phyloP scores from a whole-genome alignment of 2,888 invertebrate species.

The Ceraclea dissimilis region DNA sequence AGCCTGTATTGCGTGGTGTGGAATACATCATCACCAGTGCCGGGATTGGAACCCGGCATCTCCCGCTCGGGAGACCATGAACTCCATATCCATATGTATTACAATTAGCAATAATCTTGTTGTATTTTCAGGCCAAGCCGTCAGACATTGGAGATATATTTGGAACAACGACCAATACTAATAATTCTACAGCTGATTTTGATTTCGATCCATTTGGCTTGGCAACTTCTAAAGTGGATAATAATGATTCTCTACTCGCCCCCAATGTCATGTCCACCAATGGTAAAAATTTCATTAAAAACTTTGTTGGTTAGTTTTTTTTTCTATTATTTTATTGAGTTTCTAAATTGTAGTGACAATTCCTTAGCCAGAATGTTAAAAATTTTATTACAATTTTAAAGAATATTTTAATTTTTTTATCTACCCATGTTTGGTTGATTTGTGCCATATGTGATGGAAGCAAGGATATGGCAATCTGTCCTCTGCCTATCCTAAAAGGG shows the following conservation, averaged over 20 bases:
- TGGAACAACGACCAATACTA: slow-evolving; percentile 27
- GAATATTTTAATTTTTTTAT: neutral
- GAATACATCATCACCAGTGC: too few relatives aligned
- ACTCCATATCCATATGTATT: too few relatives aligned
- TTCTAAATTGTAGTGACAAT: neutral
- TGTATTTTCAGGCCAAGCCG: slow-evolving; percentile 30
- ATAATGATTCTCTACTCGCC: slow-evolving; percentile 33
- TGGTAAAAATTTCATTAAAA: slow-evolving; percentile 9
- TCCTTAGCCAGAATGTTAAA: neutral
- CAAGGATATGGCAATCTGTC: too few relatives aligned
- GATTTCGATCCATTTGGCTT: slow-evolving; percentile 63
- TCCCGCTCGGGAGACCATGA: too few relatives aligned
- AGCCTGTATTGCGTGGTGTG: too few relatives aligned
- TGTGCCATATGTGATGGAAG: slow-evolving; percentile 27
- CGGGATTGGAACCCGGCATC: too few relatives aligned
- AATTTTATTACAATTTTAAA: neutral
- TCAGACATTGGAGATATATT: slow-evolving; percentile 24
- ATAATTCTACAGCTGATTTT: slow-evolving; percentile 27
- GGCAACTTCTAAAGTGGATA: slow-evolving; percentile 41
- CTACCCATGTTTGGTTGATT: slow-evolving; percentile 27
- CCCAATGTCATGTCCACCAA: slow-evolving; percentile 29
- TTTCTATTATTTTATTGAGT: slow-evolving; percentile 3
- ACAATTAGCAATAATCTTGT: too few relatives aligned
- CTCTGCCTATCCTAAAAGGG: too few relatives aligned
- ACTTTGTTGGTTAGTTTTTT: slow-evolving; percentile 6